Base-by-base conservation (phyloP, 1,140 invertebrate genomes). In the Asbolus verrucosus region DNA sequence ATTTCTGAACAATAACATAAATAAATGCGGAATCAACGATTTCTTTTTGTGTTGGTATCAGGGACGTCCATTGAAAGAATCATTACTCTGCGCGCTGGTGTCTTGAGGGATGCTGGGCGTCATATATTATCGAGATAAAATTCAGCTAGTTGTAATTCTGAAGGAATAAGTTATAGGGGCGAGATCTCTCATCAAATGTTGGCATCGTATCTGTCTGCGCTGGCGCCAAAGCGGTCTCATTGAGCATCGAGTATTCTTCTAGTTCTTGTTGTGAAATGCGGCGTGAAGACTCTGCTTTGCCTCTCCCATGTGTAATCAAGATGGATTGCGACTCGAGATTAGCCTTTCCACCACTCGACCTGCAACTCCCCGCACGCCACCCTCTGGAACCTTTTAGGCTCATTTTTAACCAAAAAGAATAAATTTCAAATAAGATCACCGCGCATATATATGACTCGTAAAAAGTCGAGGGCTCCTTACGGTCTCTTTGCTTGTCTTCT, bases 311-410 rank as follows among this genome's bases (percentile, higher is more conserved):
- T 77, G 74, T 77, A 77, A 77, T 77, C 76, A 77, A 77, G 74
- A 77, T 77, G 76, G 74, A 77, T 77, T 77, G 76, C 74, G 69
- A 73, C 73, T 74, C 73, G 72, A 76, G 76, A 76, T 76, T 77
- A 77, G 72, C 71, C 73, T 71, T 67, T 77, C 70, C 67, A 67
- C 67, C 62, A 69, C 62, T 67, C 65, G 46, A 46, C 9, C 66
- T 21, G 31, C 46, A 39, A 18, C 24, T 65, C 69, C 39, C 33
- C 65, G 21, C 27, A 30, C 38, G 30, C 70, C 62, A 21, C 59
- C 63, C 41, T 18, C 67, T 16, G 13, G 30, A 73, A 71, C 74
- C 72, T 75, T 74, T 74, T 73, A 76, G 68, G 73, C 69, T 67
- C 73, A 76, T 75, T 76, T 75, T 75, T 75, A 75, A 76, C 75